Evolutionary conservation across 2,797 vertebrate species (phyloP).

Genomic region (Pangasius macronema): DNA sequence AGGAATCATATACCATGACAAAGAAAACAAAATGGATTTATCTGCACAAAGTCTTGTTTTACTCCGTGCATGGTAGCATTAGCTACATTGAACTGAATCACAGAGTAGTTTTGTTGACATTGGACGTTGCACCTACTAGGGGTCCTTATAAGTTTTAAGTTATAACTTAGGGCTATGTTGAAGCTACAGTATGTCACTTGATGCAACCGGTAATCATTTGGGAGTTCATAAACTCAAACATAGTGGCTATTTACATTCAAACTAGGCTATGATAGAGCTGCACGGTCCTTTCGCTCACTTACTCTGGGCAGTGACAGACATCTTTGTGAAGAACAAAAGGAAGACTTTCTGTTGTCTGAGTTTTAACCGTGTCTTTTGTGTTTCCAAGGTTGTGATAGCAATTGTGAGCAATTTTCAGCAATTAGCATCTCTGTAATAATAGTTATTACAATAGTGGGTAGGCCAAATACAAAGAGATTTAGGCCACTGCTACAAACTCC

Average conservation of each 20-base stretch:
- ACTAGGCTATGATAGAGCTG: background rate
- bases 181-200: background rate
- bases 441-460: slow-evolving; percentile 15
- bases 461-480: background rate
- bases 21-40: background rate
- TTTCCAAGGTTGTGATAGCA: slow-evolving; percentile 14
- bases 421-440: slow-evolving; percentile 27
- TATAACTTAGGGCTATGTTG: background rate
- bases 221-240: background rate
- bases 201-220: background rate
- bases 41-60: background rate
- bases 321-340: slow-evolving; percentile 61
- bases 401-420: slow-evolving; percentile 23
- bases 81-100: background rate
- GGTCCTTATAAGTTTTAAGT: background rate
- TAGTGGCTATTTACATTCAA: background rate
- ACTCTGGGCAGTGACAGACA: slow-evolving; percentile 50
- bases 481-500: background rate
- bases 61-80: background rate
- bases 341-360: slow-evolving; percentile 69
- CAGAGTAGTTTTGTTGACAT: background rate
- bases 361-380: slow-evolving; percentile 38
- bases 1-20: background rate
- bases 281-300: slow-evolving; percentile 49
- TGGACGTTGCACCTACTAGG: background rate